Evolutionary conservation across 2,113 vertebrate genomes (phyloP).

Genomic region (Misgurnus anguillicaudatus): DNA sequence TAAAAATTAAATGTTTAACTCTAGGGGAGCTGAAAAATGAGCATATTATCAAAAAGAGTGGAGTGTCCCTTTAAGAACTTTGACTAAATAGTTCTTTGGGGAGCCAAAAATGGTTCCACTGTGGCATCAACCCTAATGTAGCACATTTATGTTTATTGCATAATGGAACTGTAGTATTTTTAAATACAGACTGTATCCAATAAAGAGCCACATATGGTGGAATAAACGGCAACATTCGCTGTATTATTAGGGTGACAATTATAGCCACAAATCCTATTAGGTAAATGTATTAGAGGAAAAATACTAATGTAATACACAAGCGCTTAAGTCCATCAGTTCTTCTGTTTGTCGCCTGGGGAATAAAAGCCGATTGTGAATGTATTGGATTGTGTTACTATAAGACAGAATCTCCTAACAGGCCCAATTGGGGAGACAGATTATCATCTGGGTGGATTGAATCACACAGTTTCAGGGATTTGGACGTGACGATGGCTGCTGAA

Average conservation of each 20-base stretch:
- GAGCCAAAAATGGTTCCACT: no score
- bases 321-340: slow-evolving; percentile 18
- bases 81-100: no score
- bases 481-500: not conserved
- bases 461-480: slow-evolving; percentile 11
- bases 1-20: no score
- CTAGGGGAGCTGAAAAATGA: no score
- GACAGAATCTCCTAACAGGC: slow-evolving; percentile 9
- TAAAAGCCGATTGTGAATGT: slow-evolving; percentile 12
- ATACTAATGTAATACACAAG: slow-evolving; percentile 1
- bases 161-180: not conserved
- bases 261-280: slow-evolving; percentile 30
- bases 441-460: slow-evolving; percentile 33
- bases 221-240: slow-evolving; percentile 5
- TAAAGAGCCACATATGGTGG: not conserved
- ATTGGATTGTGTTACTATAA: slow-evolving; percentile 11
- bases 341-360: not conserved
- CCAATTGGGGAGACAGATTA: slow-evolving; percentile 31
- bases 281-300: slow-evolving; percentile 23
- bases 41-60: no score
- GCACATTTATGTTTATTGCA: not conserved
- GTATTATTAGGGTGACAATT: slow-evolving; percentile 27
- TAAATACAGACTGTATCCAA: not conserved
- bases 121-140: no score
- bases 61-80: no score